Percentiles rank a stretch among this genome's conserved stretches.
These are phyloP conservation scores for Ceyx cyanopectus DNA, from an alignment of 2,113 vertebrate genomes.

Conservation along the genomic window DNA sequence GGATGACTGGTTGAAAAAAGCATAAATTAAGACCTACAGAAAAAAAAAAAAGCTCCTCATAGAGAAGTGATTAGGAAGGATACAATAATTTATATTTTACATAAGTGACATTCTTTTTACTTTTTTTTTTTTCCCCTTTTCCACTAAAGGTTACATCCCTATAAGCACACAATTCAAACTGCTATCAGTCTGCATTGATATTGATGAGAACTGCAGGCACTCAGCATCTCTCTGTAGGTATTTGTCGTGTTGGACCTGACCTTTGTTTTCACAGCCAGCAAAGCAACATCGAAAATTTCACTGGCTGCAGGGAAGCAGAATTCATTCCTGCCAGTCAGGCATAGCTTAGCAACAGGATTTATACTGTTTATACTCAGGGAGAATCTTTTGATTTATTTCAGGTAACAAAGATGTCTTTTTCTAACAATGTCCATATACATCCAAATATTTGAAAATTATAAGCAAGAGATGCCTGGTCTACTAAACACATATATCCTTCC, in stretches of 20 bases:
- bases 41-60: not conserved
- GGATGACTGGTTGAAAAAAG: too few species aligned
- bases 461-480: not conserved
- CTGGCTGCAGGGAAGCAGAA: not conserved
- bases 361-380: not conserved
- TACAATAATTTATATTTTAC: conserved; percentile 49
- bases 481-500: conserved; percentile 14
- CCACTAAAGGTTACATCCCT: not conserved
- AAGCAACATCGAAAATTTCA: not conserved
- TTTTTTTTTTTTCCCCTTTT: not conserved
- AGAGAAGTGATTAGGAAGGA: conserved; percentile 44
- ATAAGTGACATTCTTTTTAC: conserved; percentile 12
- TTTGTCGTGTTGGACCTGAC: not conserved
- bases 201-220: not conserved
- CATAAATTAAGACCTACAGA: conserved; percentile 38
- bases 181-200: not conserved
- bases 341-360: conserved; percentile 39
- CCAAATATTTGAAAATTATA: conserved; percentile 29
- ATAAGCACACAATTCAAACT: not conserved
- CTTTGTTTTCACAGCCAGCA: conserved; percentile 30
- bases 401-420: conserved; percentile 3
- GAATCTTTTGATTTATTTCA: conserved; percentile 21
- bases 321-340: not conserved
- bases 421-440: not conserved
- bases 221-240: not conserved